Percentiles rank a stretch among this genome's conserved stretches.
These are phyloP conservation scores for Aporophyla lueneburgensis DNA, from an alignment of 2,888 invertebrate species.

Conservation along the genomic window DNA sequence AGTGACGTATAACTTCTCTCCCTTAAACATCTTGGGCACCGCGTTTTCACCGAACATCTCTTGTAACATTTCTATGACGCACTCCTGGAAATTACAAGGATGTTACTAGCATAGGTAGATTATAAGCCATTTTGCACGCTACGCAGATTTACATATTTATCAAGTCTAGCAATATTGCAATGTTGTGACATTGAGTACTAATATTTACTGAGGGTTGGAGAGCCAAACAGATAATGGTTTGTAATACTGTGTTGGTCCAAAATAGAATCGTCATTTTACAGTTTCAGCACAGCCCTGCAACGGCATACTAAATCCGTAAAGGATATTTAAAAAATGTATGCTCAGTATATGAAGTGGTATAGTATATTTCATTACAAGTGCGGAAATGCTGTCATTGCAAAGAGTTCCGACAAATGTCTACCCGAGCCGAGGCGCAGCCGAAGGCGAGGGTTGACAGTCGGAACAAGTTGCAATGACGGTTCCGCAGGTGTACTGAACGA, in stretches of 20 bases:
- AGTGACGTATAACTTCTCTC: constrained; percentile 95
- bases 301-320: not conserved
- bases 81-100: constrained; percentile 90
- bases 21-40: constrained; percentile 98
- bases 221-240: not conserved
- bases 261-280: not conserved
- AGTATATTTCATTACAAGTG: too few species aligned
- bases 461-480: too few species aligned
- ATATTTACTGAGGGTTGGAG: not conserved
- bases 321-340: too few species aligned
- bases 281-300: not conserved
- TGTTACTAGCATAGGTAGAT: not conserved
- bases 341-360: too few species aligned
- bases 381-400: too few species aligned
- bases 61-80: constrained; percentile 96
- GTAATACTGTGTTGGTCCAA: not conserved
- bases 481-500: too few species aligned
- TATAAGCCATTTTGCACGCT: not conserved
- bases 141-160: not conserved
- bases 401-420: too few species aligned
- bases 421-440: too few species aligned
- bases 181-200: not conserved
- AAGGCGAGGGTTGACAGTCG: too few species aligned
- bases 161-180: not conserved
- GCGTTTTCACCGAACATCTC: constrained; percentile 99